Conservation (phyloP, 2,888 invertebrate genomes). For the Elmis aenea region DNA sequence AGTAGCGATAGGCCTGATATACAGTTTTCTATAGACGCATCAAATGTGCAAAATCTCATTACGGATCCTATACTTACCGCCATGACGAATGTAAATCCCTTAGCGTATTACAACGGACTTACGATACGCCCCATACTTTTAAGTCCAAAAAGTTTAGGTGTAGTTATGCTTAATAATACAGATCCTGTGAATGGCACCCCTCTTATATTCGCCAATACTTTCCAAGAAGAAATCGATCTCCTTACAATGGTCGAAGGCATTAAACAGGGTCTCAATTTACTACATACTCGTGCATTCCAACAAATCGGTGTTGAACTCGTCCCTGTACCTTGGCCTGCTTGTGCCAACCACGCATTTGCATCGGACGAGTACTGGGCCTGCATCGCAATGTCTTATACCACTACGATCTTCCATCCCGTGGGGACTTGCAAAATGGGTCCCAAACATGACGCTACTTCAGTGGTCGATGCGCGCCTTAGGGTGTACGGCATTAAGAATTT, state of each 20-base stretch:
- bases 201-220: conserved; percentile 87
- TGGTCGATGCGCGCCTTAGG: conserved; percentile 59
- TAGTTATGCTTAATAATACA: conserved; percentile 71
- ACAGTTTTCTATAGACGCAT: no score
- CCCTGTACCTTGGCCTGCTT: conserved; percentile 57
- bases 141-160: conserved; percentile 78
- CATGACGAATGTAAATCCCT: conserved; percentile 78
- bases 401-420: conserved; percentile 65
- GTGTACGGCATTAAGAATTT: conserved; percentile 60
- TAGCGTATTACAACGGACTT: conserved; percentile 75
- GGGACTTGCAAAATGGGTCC: conserved; percentile 71
- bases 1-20: conserved; percentile 79
- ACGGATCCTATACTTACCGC: conserved; percentile 83
- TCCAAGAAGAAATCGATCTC: conserved; percentile 73
- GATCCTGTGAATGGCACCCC: conserved; percentile 89
- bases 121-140: conserved; percentile 79
- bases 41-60: no score
- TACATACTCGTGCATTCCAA: conserved; percentile 71
- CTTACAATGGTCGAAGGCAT: conserved; percentile 79
- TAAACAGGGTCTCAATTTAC: conserved; percentile 77
- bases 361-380: conserved; percentile 64
- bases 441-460: conserved; percentile 54
- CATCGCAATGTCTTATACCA: conserved; percentile 59
- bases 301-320: conserved; percentile 68
- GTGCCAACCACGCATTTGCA: conserved; percentile 54